These are phyloP conservation scores for Pachycephus smyrnensis DNA, from an alignment of 2,888 invertebrate genomes.

Conservation along the genomic window DNA sequence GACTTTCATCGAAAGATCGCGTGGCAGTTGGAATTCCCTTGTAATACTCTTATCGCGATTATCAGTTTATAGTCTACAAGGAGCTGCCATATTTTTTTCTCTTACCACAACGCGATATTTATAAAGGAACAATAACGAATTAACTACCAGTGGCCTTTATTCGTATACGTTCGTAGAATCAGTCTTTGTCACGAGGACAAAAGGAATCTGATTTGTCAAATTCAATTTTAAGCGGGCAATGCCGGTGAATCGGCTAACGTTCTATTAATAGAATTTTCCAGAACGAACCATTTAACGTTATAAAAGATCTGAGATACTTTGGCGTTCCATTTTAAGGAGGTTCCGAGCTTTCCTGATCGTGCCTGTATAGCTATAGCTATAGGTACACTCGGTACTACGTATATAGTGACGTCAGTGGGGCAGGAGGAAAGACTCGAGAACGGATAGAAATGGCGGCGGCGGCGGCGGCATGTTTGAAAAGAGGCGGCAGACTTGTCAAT, in stretches of 20 bases:
- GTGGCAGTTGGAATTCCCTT: neutral
- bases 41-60: neutral
- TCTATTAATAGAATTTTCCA: neutral
- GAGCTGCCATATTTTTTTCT: neutral
- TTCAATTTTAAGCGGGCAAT: neutral
- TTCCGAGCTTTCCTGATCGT: neutral
- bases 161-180: neutral
- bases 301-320: neutral
- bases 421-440: neutral
- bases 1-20: neutral
- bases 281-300: neutral
- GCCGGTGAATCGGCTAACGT: neutral
- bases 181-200: neutral
- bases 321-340: neutral
- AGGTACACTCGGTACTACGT: neutral
- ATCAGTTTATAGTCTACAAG: neutral
- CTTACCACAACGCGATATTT: neutral
- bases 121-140: neutral
- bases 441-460: neutral
- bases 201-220: neutral
- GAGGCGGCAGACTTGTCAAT: constrained; percentile 50
- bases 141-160: neutral
- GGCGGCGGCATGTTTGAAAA: constrained; percentile 28
- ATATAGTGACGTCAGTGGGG: neutral
- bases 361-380: neutral